Conservation (phyloP, 2,797 vertebrate genomes). For the Mareca penelope region DNA sequence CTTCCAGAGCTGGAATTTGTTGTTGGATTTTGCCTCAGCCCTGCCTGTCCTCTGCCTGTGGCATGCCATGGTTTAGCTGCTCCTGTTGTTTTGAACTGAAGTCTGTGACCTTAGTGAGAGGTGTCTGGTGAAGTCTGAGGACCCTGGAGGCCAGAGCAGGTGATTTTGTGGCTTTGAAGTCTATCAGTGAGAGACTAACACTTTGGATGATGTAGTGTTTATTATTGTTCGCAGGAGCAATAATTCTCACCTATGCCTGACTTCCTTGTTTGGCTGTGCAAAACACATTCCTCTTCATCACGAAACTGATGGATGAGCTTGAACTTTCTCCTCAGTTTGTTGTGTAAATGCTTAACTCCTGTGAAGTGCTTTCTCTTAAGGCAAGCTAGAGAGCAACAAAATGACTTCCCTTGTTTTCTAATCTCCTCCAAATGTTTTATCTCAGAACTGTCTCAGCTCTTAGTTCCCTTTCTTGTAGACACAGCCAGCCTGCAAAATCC, state of each 20-base stretch:
- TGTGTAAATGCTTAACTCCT: slow-evolving; percentile 53
- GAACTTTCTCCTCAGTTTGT: slow-evolving; percentile 2
- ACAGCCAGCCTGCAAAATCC: slow-evolving; percentile 33
- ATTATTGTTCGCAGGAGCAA: slow-evolving; percentile 1
- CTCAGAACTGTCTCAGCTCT: slow-evolving; percentile 28
- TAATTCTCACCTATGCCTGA: slow-evolving; percentile 21
- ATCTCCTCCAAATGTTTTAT: slow-evolving; percentile 56
- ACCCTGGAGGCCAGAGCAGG: background rate
- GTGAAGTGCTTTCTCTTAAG: slow-evolving; percentile 29
- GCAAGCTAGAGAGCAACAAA: background rate
- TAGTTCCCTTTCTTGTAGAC: slow-evolving; percentile 14
- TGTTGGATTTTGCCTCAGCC: background rate
- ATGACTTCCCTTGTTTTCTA: slow-evolving; percentile 41
- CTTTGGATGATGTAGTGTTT: background rate
- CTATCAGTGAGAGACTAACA: background rate
- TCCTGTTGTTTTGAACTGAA: background rate
- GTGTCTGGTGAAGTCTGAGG: background rate
- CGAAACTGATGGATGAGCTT: slow-evolving; percentile 46
- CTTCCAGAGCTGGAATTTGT: background rate
- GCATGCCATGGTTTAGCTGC: background rate
- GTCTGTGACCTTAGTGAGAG: background rate
- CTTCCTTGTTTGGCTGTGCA: slow-evolving; percentile 23
- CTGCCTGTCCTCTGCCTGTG: background rate
- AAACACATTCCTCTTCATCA: slow-evolving; percentile 42
- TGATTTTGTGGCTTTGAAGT: background rate